These are phyloP conservation scores for Drosophila nebulosa DNA, from an alignment of 1,140 invertebrate genomes.

Conservation along the genomic window DNA sequence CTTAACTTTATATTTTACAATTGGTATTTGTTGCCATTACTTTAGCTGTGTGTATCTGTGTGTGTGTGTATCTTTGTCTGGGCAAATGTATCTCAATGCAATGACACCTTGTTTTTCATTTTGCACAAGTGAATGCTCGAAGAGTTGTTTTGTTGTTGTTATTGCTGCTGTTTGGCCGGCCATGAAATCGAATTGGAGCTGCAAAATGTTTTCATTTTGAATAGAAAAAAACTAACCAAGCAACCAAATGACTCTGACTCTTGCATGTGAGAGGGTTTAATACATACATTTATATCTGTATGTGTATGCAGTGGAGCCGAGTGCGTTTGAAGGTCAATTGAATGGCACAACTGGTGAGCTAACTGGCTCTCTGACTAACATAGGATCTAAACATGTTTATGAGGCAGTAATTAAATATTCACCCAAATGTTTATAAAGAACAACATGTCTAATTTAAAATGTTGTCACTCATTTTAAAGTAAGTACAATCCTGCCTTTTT, in stretches of 20 bases:
- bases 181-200: constrained; percentile 48
- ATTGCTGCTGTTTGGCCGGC: constrained; percentile 25
- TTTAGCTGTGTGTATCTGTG: constrained; percentile 7
- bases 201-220: constrained; percentile 22
- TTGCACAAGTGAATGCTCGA: constrained; percentile 39
- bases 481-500: too few relatives aligned
- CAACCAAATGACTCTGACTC: not conserved
- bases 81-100: constrained; percentile 29
- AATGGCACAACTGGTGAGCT: constrained; percentile 27
- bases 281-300: not conserved
- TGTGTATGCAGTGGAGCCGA: constrained; percentile 10
- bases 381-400: not conserved
- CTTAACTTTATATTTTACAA: constrained; percentile 24
- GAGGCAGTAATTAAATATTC: not conserved
- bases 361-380: not conserved
- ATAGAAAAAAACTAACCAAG: not conserved
- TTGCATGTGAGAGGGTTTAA: constrained; percentile 25
- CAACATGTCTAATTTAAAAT: not conserved
- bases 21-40: constrained; percentile 14
- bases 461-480: too few relatives aligned
- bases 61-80: constrained; percentile 14
- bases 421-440: not conserved
- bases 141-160: constrained; percentile 6
- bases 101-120: constrained; percentile 43
- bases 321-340: constrained; percentile 50